Conservation (phyloP, 2,797 vertebrate species). For the Falco cherrug region DNA sequence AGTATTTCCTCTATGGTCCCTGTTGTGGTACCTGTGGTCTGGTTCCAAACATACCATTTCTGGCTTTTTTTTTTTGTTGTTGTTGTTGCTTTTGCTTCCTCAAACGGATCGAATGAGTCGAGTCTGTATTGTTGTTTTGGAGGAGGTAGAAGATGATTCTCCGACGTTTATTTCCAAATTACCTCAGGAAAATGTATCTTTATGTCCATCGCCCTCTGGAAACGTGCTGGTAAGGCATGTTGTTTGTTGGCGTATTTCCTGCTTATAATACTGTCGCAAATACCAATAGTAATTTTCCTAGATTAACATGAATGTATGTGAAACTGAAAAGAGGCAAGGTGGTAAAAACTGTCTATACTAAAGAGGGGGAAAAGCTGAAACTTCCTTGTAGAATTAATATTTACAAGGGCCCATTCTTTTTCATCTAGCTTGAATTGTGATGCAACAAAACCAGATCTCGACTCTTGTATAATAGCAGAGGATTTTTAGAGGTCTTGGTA, state of each 20-base stretch:
- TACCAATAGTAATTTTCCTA: neutral
- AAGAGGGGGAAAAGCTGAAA: neutral
- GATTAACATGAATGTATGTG: neutral
- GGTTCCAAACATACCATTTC: slow-evolving; percentile 57
- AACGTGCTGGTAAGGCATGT: slow-evolving; percentile 82
- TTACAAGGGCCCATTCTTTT: neutral
- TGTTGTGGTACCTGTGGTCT: slow-evolving; percentile 21
- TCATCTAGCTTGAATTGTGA: neutral
- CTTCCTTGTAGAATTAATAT: neutral
- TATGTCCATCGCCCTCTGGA: slow-evolving; percentile 71
- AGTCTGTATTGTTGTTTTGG: slow-evolving; percentile 99
- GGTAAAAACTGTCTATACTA: neutral
- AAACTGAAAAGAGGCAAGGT: neutral
- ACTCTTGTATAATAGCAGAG: neutral
- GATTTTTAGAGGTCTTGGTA: neutral
- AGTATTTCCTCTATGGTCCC: slow-evolving; percentile 49
- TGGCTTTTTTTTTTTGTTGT: slow-evolving; percentile 15
- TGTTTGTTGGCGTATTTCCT: slow-evolving; percentile 57
- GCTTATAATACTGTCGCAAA: neutral
- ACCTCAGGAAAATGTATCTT: slow-evolving; percentile 78
- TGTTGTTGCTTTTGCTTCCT: slow-evolving; percentile 39
- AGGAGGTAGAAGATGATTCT: slow-evolving; percentile 97
- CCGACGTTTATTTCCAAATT: slow-evolving; percentile 84
- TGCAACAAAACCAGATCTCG: neutral
- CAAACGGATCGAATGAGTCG: slow-evolving; percentile 92